A percentile compares a stretch with the other conserved stretches of the same genome.
phyloP scores from a whole-genome alignment of 2,113 vertebrate genomes.

The Sylvilagus bachmani region DNA sequence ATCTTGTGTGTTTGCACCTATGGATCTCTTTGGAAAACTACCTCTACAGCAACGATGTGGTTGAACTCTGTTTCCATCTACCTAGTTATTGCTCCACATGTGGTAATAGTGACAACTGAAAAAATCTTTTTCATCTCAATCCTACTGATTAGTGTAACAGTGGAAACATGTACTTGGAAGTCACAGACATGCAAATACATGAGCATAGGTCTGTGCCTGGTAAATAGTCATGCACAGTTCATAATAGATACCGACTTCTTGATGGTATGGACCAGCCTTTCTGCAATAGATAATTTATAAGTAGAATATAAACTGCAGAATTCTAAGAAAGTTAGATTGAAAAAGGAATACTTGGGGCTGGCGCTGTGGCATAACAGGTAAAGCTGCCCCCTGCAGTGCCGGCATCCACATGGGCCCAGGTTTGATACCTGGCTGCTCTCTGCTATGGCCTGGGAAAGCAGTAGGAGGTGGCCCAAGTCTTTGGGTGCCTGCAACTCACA shows the following conservation, averaged over 20 bases:
- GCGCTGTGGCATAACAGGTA: too few species aligned
- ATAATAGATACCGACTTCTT: background rate
- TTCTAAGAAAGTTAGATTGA: constrained; percentile 1
- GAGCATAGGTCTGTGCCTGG: background rate
- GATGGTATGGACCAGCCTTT: background rate
- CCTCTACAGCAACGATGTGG: background rate
- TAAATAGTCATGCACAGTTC: background rate
- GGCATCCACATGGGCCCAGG: too few species aligned
- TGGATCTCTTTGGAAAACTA: background rate
- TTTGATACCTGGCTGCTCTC: too few species aligned
- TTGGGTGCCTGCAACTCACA: too few species aligned
- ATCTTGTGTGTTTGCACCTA: background rate
- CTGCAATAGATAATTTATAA: background rate
- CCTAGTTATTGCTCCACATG: background rate
- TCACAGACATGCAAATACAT: background rate
- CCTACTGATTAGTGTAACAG: background rate
- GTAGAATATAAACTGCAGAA: background rate
- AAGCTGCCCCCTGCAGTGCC: too few species aligned
- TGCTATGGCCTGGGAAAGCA: too few species aligned
- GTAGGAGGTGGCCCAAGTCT: too few species aligned
- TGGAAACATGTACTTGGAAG: background rate
- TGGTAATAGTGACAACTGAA: background rate
- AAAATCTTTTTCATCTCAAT: background rate
- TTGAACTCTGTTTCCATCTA: background rate
- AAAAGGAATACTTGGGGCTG: background rate